Evolutionary conservation across 2,888 invertebrate species (phyloP).

Genomic region (Gerris lacustris): DNA sequence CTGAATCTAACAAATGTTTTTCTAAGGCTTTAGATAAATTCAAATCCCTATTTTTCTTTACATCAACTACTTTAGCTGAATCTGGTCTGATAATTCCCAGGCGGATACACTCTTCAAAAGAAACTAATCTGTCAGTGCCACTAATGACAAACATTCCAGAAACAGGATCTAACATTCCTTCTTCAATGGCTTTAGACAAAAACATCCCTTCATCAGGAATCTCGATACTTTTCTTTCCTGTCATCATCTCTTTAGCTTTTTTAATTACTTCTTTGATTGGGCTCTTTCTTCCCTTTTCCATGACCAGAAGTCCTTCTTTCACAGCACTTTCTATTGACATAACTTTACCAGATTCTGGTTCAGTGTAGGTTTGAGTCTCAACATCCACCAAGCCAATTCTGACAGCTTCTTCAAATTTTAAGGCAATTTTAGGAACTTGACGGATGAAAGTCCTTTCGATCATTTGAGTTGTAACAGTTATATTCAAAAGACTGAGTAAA

Average conservation of each 20-base stretch:
- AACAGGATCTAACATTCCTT: conserved; percentile 67
- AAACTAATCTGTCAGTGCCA: conserved; percentile 69
- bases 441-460: conserved; percentile 73
- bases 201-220: conserved; percentile 74
- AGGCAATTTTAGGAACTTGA: conserved; percentile 36
- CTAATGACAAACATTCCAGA: conserved; percentile 76
- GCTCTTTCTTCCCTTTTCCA: conserved; percentile 53
- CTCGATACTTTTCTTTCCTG: conserved; percentile 60
- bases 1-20: conserved; percentile 61
- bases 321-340: conserved; percentile 60
- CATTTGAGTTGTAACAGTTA: conserved; percentile 76
- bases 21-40: conserved; percentile 61
- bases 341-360: conserved; percentile 53
- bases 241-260: conserved; percentile 20
- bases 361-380: conserved; percentile 50
- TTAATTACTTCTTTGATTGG: conserved; percentile 25
- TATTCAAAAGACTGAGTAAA: conserved; percentile 70
- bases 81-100: conserved; percentile 72
- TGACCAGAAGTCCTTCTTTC: conserved; percentile 69
- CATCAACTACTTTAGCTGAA: conserved; percentile 71
- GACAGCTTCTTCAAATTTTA: conserved; percentile 8
- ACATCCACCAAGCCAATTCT: conserved; percentile 5
- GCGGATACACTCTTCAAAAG: conserved; percentile 76
- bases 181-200: conserved; percentile 68
- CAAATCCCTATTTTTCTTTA: conserved; percentile 56